A percentile compares a stretch with the other conserved stretches of the same genome.
These are phyloP conservation scores for Diaperis boleti DNA, from an alignment of 2,888 invertebrate genomes.

Conservation along the genomic window DNA sequence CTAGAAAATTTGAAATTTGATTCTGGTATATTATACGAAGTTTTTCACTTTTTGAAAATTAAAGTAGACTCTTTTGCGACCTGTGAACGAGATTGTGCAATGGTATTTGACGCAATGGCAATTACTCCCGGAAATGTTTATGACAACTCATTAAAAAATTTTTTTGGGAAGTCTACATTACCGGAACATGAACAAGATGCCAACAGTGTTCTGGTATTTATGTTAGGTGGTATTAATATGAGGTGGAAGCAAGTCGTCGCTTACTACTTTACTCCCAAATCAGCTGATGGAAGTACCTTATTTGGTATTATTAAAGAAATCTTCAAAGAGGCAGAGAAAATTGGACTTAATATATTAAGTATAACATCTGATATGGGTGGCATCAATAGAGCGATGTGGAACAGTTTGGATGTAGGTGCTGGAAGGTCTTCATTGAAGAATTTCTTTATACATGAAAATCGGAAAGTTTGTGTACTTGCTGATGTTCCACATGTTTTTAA, in stretches of 20 bases:
- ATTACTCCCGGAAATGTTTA: background rate
- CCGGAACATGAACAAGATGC: background rate
- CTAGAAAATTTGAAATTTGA: no score
- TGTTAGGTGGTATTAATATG: background rate
- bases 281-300: no score
- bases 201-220: background rate
- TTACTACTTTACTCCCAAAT: slow-evolving; percentile 4
- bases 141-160: background rate
- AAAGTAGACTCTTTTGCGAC: background rate
- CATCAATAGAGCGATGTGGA: background rate
- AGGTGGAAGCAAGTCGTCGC: slow-evolving; percentile 2
- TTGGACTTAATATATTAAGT: background rate
- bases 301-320: no score
- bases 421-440: background rate
- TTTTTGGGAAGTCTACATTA: background rate
- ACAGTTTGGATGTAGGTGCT: background rate
- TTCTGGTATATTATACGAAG: no score
- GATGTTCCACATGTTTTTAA: no score
- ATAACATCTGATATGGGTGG: background rate
- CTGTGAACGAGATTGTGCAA: background rate
- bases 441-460: background rate
- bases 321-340: no score
- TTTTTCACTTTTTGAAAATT: no score
- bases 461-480: no score
- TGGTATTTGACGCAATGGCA: background rate